Evolutionary conservation across 2,113 vertebrate species (phyloP), one percentile per base, ranked within the genome.

Genomic region (Sebastes schlegelii): DNA sequence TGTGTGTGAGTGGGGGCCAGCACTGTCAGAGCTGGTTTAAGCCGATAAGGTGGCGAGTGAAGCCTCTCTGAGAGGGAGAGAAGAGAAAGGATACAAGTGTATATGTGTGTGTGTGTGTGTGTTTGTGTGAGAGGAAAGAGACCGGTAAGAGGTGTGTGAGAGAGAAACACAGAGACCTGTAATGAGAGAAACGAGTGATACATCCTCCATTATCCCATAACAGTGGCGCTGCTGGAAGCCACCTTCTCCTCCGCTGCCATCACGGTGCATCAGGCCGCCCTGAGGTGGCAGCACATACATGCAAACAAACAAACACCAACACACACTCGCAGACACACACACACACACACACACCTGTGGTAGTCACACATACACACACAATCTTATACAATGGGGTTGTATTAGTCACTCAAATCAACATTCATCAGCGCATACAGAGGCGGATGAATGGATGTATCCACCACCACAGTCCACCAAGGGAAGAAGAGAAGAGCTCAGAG

Each of bases 21-120:
- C 77, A 45, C 91, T 93, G 95, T 93, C 94, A 93, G 93, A 86
- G 86, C 92, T 89, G 84, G 87, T 93, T 92, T 90, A 88, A 80
- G 73, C 70, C 43, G 86, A 92, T 92, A 87, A 94, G 85, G 71
- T 46, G 34, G 74, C 76, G 83, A 90, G 87, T 79, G 89, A 91
- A 86, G 79, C 80, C 77, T 86, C 74, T 85, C 64, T 69, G 79
- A 80, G 70, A 81, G 40, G 45, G 68, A 62, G 74, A 14, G 45
- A 55, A 45, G 62, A 45, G 76, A 74, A 42, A 61, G 79, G 51
- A 77, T 52, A 84, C 61, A 75, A 65, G 83, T 54, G 34, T 19
- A 12, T 40, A 54, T 75, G 71, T 72, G 77, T 11, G 26, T 12
- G 26, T 19, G n/a, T 42, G 61, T 57, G 57, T 17, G 34, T n/a